Conservation (phyloP, 2,113 vertebrate genomes). For the Gorsachius goisagi region DNA sequence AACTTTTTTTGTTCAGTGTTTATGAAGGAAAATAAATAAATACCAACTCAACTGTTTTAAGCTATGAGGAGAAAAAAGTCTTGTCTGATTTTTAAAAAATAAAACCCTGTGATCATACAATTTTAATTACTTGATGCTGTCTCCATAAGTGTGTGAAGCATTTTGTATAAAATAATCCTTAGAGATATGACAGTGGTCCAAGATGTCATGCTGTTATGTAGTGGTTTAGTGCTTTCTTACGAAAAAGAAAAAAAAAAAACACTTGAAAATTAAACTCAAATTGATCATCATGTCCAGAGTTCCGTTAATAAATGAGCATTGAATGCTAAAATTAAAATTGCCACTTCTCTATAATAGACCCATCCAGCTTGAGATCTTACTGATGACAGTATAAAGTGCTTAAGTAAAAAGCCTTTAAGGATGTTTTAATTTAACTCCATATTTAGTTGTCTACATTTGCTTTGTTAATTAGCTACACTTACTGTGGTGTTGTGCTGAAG, state of each 20-base stretch:
- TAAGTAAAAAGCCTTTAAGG: not conserved
- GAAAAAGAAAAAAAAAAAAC: not conserved
- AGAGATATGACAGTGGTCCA: not conserved
- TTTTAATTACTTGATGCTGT: not conserved
- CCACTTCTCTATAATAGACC: not conserved
- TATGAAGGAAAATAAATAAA: not conserved
- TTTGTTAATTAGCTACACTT: no score
- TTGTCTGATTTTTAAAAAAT: not conserved
- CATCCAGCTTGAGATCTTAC: not conserved
- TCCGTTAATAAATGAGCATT: not conserved
- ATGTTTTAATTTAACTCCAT: not conserved
- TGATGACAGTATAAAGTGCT: not conserved
- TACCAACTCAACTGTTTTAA: not conserved
- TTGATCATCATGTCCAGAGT: not conserved
- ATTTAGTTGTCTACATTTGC: no score
- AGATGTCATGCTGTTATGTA: not conserved
- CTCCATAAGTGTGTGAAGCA: not conserved
- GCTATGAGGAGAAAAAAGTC: not conserved
- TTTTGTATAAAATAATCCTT: not conserved
- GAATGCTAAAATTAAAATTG: not conserved
- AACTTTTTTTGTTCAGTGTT: not conserved
- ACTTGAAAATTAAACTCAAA: not conserved
- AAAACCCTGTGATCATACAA: not conserved
- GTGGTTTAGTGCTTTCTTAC: not conserved
- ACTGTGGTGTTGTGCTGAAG: not conserved